Evolutionary conservation across 2,888 invertebrate species (phyloP), one percentile per base, ranked within the genome.

Genomic region (Colletes collaris): DNA sequence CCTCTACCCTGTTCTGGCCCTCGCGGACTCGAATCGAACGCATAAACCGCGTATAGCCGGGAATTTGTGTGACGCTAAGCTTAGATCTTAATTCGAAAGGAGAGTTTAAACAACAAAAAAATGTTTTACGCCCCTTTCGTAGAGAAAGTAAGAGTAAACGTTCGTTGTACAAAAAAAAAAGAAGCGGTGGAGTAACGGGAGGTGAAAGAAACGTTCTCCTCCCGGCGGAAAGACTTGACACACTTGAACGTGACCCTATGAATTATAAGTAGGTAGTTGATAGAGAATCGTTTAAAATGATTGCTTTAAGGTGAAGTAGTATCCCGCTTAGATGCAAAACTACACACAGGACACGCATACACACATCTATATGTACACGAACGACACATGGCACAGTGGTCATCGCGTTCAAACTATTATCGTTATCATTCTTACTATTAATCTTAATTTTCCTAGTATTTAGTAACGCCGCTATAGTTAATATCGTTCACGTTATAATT

Each of bases 271-370:
- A 81, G 80, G 72, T 82, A 82, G 72, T 37, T 77, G 76, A 70
- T 71, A 71, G 71, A 69, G 71, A 72, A 75, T 74, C 75, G 64
- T 78, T 76, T 84, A 71, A 72, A 63, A 52, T 44, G 63, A 62
- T 84, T 83, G 81, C 64, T 83, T 76, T 83, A 84, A 81, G 84
- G 71, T 46, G 58, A 46, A 62, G 62, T 79, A 82, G 82, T 81
- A 73, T 40, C 68, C 68, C 71, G 70, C 74, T 72, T 83, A 83
- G 82, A 65, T 63, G 63, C 73, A 63, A 76, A 60, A 67, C 50
- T 46, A 75, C 66, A 68, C 60, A 52, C 3, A 59, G 40, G 40
- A 58, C 40, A 16, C 13, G 27, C 56, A 70, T 70, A 65, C 53
- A 46, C 44, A 46, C 44, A 46, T 46, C 7, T 8, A 8, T 10